Percentiles rank a stretch among this genome's conserved stretches.
Evolutionary conservation across 2,113 vertebrate genomes (phyloP).

Genomic region (Hippolais icterina): DNA sequence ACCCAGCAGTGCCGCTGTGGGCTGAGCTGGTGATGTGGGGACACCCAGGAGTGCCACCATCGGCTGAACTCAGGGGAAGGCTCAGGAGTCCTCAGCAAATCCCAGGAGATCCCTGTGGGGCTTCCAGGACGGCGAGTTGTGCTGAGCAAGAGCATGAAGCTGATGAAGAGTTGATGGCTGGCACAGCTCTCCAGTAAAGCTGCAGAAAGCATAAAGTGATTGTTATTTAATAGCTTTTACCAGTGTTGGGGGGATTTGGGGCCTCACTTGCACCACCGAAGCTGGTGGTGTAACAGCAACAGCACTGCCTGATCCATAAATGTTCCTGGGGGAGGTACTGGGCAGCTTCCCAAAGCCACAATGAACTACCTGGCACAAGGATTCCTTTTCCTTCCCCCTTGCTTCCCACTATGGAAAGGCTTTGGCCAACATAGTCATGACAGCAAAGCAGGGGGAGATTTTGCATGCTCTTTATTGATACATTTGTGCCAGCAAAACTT

Average conservation of each 20-base stretch:
- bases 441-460: neutral
- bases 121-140: fast-evolving
- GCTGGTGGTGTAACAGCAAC: neutral
- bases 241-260: neutral
- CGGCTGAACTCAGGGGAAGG: neutral
- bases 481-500: neutral
- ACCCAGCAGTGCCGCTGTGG: fast-evolving
- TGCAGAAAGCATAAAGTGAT: neutral
- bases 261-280: neutral
- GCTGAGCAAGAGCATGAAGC: neutral
- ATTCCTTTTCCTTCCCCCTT: neutral
- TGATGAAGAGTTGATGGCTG: neutral
- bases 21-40: neutral
- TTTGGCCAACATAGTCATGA: neutral
- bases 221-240: neutral
- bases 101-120: neutral
- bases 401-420: fast-evolving
- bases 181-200: neutral
- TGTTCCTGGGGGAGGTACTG: neutral
- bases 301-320: neutral
- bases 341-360: constrained; percentile 8
- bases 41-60: fast-evolving
- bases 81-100: neutral
- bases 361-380: neutral
- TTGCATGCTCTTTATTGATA: neutral